Base-by-base conservation (phyloP, 2,888 invertebrate species). In the Sepiola atlantica region DNA sequence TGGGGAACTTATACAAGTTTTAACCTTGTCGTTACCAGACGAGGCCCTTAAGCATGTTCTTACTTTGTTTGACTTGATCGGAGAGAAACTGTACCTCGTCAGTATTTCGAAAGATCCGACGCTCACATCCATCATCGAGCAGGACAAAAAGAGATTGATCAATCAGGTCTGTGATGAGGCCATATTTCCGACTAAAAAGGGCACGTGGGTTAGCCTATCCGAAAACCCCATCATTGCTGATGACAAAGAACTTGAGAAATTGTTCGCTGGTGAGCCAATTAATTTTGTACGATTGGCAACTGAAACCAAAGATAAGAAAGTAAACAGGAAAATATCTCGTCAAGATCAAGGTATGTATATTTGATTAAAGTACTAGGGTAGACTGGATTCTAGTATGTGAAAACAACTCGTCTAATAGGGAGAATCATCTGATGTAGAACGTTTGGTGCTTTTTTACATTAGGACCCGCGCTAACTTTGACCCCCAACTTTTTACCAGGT, bases 211-310 rank as follows among this genome's bases (percentile, higher is more conserved):
- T 28, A 95, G 95, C 32, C 94, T 96, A 28, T 95, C 95, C 12
- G 96, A 96, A n/a, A 94, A 95, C 16, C 97, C 97, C n/a, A 95
- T 97, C 96, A 95, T 97, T 93, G 95, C 96, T 21, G 97, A 97
- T 94, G 96, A 96, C 94, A 94, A 94, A 1, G 96, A 96, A 91
- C 95, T 96, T 94, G 96, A 96, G 94, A 95, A 96, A 94, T 96
- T 96, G 96, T 97, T 96, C 95, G 35, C 55, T 16, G 95, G 95
- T 45, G 96, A 95, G 4, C 21, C 14, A 18, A 96, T 97, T 35
- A 96, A 97, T 93, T 96, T 96, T 94, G 94, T 97, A 24, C 95
- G 95, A 54, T 92, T 96, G 93, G 96, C 96, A 93, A 95, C 95
- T n/a, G 95, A 94, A 92, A 90, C 93, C 18, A 92, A 55, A 16